Percentiles rank a stretch among this genome's conserved stretches.
phyloP scores from a whole-genome alignment of 2,888 invertebrate genomes.

The Eupsilia transversa region DNA sequence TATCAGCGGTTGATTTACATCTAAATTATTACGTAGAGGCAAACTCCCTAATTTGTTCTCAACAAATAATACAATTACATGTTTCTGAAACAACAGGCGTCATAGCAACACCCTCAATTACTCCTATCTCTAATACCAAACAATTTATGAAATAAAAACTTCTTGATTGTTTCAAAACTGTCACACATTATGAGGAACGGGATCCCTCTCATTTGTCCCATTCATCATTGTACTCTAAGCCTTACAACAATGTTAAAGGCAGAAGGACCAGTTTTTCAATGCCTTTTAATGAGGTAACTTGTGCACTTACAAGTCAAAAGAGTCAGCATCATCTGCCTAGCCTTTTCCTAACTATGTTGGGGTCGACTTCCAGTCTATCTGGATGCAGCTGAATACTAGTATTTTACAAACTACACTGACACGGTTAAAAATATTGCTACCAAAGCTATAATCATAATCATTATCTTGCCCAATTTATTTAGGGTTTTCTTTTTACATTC shows the following conservation, averaged over 20 bases:
- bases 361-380: no score
- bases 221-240: slow-evolving; percentile 58
- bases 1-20: slow-evolving; percentile 18
- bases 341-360: no score
- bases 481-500: not conserved
- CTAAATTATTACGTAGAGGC: not conserved
- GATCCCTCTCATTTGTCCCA: slow-evolving; percentile 60
- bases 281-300: not conserved
- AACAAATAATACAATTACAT: slow-evolving; percentile 31
- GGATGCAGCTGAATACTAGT: no score
- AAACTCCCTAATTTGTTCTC: slow-evolving; percentile 25
- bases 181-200: slow-evolving; percentile 59
- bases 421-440: not conserved
- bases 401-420: not conserved
- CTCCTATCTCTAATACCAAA: slow-evolving; percentile 21
- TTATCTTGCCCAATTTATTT: not conserved
- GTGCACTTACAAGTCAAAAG: not conserved
- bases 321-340: no score
- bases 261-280: slow-evolving; percentile 42
- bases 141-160: slow-evolving; percentile 59
- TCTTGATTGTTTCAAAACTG: slow-evolving; percentile 64
- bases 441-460: not conserved
- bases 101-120: slow-evolving; percentile 12
- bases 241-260: not conserved
- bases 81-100: slow-evolving; percentile 12